Conservation (phyloP, 2,888 invertebrate genomes). For the Steinernema carpocapsae region DNA sequence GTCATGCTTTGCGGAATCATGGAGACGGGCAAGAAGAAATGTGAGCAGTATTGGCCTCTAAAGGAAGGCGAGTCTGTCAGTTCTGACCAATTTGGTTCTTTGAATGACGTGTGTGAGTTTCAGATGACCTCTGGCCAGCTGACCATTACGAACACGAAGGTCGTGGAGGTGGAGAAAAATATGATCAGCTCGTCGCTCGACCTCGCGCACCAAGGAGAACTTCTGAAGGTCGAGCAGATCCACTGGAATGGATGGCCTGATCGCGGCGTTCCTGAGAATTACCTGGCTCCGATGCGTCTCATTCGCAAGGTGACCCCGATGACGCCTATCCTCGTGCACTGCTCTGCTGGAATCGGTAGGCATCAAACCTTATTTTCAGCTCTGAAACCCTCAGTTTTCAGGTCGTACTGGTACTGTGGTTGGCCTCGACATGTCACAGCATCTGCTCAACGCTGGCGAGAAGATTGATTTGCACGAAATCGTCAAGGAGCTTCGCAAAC, state of each 20-base stretch:
- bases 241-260: conserved; percentile 61
- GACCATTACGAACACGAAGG: conserved; percentile 46
- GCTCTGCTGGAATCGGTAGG: conserved; percentile 51
- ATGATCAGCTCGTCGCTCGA: conserved; percentile 46
- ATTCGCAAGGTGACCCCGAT: conserved; percentile 37
- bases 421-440: conserved; percentile 53
- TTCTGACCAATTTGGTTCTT: neutral
- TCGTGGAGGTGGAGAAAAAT: conserved; percentile 50
- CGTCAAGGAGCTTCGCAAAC: conserved; percentile 48
- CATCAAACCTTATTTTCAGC: neutral
- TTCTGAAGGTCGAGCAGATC: conserved; percentile 46
- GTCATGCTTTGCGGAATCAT: conserved; percentile 59
- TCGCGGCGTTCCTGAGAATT: conserved; percentile 56
- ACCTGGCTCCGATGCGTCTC: conserved; percentile 48
- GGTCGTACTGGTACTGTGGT: conserved; percentile 63
- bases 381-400: conserved; percentile 32
- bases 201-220: conserved; percentile 42
- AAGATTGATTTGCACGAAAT: conserved; percentile 44
- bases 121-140: conserved; percentile 46
- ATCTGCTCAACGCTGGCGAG: conserved; percentile 48
- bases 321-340: conserved; percentile 39
- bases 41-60: conserved; percentile 61
- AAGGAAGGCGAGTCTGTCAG: conserved; percentile 36
- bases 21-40: conserved; percentile 59
- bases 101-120: neutral